phyloP scores from a whole-genome alignment of 2,797 vertebrate genomes.

The Lophotriccus pileatus region DNA sequence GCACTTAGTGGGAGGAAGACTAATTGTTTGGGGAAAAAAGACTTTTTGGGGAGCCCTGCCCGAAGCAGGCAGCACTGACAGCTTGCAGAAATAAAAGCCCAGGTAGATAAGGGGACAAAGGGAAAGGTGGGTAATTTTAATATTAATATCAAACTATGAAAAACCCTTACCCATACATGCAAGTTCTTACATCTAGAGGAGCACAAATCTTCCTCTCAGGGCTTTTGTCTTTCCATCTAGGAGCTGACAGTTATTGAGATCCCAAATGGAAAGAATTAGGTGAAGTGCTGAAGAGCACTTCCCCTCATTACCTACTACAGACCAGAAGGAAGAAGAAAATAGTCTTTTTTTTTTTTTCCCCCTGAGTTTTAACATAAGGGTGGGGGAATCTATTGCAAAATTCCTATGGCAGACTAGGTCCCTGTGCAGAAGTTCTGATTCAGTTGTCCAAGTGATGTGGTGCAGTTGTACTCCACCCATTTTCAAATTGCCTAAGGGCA shows the following conservation, averaged over 20 bases:
- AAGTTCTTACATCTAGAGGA: neutral
- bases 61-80: neutral
- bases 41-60: neutral
- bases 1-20: neutral
- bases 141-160: neutral
- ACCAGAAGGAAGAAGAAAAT: neutral
- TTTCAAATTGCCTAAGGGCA: neutral
- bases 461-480: neutral
- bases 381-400: neutral
- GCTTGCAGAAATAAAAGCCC: neutral
- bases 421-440: neutral
- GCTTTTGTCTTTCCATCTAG: neutral
- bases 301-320: neutral
- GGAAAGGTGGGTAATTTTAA: neutral
- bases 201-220: neutral
- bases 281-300: neutral
- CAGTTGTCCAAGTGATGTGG: neutral
- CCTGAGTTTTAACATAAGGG: neutral
- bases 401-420: neutral
- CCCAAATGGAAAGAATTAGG: neutral
- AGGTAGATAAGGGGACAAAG: neutral
- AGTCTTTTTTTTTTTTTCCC: too few relatives aligned
- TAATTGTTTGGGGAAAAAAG: neutral
- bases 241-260: neutral
- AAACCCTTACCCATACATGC: fast-evolving